Conservation (phyloP, 1,140 invertebrate genomes). For the Diabrotica undecimpunctata region DNA sequence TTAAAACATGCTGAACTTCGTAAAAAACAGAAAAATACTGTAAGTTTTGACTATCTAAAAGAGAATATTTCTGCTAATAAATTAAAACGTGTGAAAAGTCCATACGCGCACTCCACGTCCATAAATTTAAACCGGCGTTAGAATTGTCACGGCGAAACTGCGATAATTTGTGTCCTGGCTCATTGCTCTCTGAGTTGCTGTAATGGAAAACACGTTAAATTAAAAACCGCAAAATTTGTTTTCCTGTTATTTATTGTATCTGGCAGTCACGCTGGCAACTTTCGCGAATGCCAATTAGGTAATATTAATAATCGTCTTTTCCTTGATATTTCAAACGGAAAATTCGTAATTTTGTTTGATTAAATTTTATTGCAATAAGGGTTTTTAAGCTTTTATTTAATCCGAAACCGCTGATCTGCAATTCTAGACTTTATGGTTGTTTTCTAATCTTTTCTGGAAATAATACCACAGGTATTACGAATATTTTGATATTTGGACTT, state of each 20-base stretch:
- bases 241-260: conserved; percentile 9
- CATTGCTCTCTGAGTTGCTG: conserved; percentile 9
- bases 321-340: background rate
- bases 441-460: no score
- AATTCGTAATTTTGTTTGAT: background rate
- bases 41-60: no score
- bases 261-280: background rate
- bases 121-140: conserved; percentile 7
- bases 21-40: no score
- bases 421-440: no score
- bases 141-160: conserved; percentile 11
- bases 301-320: background rate
- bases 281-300: background rate
- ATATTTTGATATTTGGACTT: no score
- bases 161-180: conserved; percentile 16
- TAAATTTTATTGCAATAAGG: no score
- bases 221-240: conserved; percentile 18
- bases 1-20: no score
- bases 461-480: no score
- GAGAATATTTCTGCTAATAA: background rate
- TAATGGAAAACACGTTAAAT: conserved; percentile 20
- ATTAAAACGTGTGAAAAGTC: conserved; percentile 13
- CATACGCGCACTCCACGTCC: background rate
- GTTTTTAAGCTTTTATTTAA: no score
- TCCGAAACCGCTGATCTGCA: no score